A percentile compares a stretch with the other conserved stretches of the same genome.
Evolutionary conservation across 2,888 invertebrate species (phyloP).

Genomic region (Pyrrhosoma nymphula): DNA sequence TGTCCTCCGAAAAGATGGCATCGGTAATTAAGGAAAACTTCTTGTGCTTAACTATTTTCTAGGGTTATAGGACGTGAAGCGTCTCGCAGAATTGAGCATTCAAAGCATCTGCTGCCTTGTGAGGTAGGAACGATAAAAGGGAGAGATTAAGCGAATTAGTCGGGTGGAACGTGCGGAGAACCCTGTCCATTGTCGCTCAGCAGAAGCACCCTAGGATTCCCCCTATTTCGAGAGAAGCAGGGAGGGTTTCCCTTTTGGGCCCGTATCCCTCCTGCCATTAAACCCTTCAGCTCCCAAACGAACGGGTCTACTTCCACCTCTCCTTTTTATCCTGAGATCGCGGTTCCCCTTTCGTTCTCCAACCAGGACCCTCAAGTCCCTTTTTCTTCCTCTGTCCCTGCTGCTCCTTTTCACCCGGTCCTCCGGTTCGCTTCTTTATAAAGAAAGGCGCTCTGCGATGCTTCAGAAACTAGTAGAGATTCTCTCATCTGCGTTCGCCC

Average conservation of each 20-base stretch:
- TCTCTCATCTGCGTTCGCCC: not conserved
- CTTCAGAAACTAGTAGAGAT: not conserved
- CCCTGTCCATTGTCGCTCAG: not conserved
- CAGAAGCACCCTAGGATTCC: no score
- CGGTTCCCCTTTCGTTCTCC: not conserved
- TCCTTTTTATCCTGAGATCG: not conserved
- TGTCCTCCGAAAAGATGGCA: no score
- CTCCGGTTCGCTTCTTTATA: not conserved
- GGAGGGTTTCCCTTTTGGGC: not conserved
- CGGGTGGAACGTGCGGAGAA: not conserved
- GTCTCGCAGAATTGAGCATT: no score
- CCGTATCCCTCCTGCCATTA: not conserved
- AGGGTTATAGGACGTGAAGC: no score
- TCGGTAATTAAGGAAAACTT: no score
- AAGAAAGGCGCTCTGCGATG: not conserved
- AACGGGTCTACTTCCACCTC: not conserved
- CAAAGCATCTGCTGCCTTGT: no score
- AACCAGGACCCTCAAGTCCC: not conserved
- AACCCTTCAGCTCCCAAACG: not conserved
- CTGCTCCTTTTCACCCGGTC: not conserved
- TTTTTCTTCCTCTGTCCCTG: not conserved
- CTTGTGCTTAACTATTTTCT: no score
- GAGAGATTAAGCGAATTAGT: not conserved
- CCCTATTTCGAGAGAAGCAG: not conserved
- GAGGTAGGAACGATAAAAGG: no score